Conservation (phyloP, 1,140 invertebrate species). For the Pseudobourletiella spinata region DNA sequence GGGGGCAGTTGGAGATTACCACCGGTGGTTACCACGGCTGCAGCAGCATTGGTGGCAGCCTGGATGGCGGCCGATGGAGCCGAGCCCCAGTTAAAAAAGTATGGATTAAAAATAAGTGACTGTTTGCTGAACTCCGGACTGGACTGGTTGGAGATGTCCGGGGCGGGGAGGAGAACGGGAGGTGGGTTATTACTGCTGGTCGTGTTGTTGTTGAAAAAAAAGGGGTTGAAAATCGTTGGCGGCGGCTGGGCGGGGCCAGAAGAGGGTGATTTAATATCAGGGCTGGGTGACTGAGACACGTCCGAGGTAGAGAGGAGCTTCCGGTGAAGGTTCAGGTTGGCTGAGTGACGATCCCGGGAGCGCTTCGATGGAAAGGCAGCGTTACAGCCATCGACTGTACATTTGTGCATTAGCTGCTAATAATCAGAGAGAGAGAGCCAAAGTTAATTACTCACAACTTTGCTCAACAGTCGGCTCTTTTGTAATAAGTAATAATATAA, state of each 20-base stretch:
- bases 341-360: constrained; percentile 82
- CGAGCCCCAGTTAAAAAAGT: constrained; percentile 1
- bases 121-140: constrained; percentile 9
- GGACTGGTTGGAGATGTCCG: background rate
- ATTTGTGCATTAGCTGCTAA: constrained; percentile 74
- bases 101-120: constrained; percentile 7
- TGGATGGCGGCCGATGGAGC: background rate
- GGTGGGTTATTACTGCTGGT: background rate
- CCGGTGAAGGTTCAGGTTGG: constrained; percentile 82
- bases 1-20: background rate
- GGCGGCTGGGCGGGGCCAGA: constrained; percentile 1
- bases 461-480: no score
- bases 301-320: constrained; percentile 68
- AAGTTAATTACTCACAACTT: no score
- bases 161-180: background rate
- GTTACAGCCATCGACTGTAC: constrained; percentile 90
- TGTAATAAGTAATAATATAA: no score
- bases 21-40: background rate
- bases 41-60: background rate
- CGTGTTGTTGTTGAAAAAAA: constrained; percentile 15
- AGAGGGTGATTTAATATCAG: background rate
- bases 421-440: constrained; percentile 4
- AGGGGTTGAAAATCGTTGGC: constrained; percentile 14
- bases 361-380: constrained; percentile 91
- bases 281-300: constrained; percentile 1